Percentiles rank a stretch among this genome's conserved stretches.
phyloP scores from a whole-genome alignment of 2,888 invertebrate species.

The Ichneumon xanthorius region DNA sequence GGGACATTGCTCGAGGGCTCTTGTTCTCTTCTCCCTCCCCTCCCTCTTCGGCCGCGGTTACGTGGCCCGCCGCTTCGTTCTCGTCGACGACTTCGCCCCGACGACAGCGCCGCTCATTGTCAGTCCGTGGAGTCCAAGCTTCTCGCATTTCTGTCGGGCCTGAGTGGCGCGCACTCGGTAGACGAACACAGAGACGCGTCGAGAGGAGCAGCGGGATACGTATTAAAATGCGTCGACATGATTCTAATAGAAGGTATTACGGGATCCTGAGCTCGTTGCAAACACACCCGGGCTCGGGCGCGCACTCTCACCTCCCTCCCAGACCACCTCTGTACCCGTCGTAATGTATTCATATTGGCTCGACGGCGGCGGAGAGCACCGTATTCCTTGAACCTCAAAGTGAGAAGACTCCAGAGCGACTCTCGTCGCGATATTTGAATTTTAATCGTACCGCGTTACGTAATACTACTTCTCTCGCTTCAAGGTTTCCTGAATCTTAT shows the following conservation, averaged over 20 bases:
- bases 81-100: neutral
- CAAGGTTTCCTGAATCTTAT: constrained; percentile 19
- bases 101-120: constrained; percentile 19
- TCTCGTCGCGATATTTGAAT: constrained; percentile 61
- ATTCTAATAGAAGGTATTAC: constrained; percentile 83
- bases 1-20: constrained; percentile 5
- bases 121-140: constrained; percentile 24
- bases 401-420: constrained; percentile 31
- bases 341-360: constrained; percentile 81
- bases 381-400: constrained; percentile 44
- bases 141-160: constrained; percentile 1
- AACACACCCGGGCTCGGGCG: constrained; percentile 71
- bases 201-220: constrained; percentile 33
- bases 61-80: constrained; percentile 3
- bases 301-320: constrained; percentile 13
- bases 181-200: neutral
- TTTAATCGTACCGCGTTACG: constrained; percentile 60
- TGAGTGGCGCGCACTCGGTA: neutral
- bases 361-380: constrained; percentile 57
- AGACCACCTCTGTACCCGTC: constrained; percentile 12
- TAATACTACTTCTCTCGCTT: constrained; percentile 24
- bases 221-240: constrained; percentile 82
- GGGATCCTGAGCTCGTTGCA: constrained; percentile 75
- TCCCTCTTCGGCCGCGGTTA: neutral
- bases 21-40: neutral